A percentile compares a stretch with the other conserved stretches of the same genome.
Evolutionary conservation across 2,888 invertebrate species (phyloP).

Genomic region (Drosophila antonietae): DNA sequence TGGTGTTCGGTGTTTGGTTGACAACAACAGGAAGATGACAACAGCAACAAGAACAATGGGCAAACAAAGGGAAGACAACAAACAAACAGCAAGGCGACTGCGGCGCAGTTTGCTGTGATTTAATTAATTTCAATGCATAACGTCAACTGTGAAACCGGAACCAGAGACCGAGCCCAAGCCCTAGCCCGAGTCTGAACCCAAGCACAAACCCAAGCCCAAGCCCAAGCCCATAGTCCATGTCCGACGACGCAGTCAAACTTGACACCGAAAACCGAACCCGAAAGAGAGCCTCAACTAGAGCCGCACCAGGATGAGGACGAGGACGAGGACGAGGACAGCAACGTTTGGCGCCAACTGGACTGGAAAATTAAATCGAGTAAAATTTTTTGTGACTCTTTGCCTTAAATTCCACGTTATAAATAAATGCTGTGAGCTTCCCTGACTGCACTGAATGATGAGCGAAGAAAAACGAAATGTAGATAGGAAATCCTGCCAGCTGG

Average conservation of each 20-base stretch:
- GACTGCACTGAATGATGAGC: constrained; percentile 18
- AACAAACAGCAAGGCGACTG: constrained; percentile 42
- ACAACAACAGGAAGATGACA: constrained; percentile 43
- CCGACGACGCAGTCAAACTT: constrained; percentile 55
- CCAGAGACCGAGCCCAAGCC: constrained; percentile 45
- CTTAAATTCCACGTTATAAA: constrained; percentile 63
- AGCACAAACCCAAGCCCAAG: constrained; percentile 24
- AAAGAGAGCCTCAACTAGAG: constrained; percentile 35
- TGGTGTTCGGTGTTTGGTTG: constrained; percentile 63
- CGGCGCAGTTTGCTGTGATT: constrained; percentile 75
- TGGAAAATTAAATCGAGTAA: constrained; percentile 82
- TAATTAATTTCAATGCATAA: constrained; percentile 82
- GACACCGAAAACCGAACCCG: constrained; percentile 62
- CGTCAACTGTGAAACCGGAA: constrained; percentile 79
- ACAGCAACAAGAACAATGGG: constrained; percentile 31
- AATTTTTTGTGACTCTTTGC: constrained; percentile 71
- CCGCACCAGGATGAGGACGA: constrained; percentile 7
- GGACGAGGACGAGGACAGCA: neutral
- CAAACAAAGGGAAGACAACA: constrained; percentile 44
- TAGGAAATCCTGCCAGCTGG: constrained; percentile 35
- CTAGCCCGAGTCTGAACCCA: constrained; percentile 9
- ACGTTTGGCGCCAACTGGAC: constrained; percentile 70
- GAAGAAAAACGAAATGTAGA: constrained; percentile 1
- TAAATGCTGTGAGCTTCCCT: constrained; percentile 41
- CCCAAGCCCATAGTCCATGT: constrained; percentile 21